A percentile compares a stretch with the other conserved stretches of the same genome.
Evolutionary conservation across 2,797 vertebrate species (phyloP).

Genomic region (Tauraco hartlaubi): DNA sequence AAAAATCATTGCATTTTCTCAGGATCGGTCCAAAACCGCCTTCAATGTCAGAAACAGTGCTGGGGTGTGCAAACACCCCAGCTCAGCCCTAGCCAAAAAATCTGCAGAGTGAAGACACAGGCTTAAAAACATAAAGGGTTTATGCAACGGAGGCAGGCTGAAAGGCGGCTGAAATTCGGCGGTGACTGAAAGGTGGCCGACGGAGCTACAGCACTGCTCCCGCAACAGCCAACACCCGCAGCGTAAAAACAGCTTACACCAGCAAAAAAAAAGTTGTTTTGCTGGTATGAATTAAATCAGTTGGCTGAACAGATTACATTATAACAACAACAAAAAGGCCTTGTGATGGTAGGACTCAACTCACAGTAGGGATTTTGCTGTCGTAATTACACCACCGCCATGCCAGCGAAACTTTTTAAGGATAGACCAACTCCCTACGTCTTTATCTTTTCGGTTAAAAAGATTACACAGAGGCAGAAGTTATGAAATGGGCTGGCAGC

Average conservation of each 20-base stretch:
- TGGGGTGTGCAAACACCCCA: background rate
- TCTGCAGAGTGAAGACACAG: background rate
- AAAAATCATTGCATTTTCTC: background rate
- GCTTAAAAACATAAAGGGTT: background rate
- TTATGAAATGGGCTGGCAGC: background rate
- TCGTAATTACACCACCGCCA: slow-evolving; percentile 14
- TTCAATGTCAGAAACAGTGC: background rate
- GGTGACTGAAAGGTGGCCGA: no score
- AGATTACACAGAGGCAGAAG: background rate
- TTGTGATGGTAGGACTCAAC: slow-evolving; percentile 59
- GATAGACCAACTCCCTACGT: background rate
- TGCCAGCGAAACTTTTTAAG: slow-evolving; percentile 28
- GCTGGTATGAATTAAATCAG: slow-evolving; percentile 55
- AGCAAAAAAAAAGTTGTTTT: slow-evolving; percentile 46
- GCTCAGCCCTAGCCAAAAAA: background rate
- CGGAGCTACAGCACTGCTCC: background rate
- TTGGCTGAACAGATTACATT: slow-evolving; percentile 36
- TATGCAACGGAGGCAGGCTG: background rate
- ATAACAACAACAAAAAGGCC: slow-evolving; percentile 48
- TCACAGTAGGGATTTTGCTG: slow-evolving; percentile 34
- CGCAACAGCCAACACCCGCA: slow-evolving; percentile 29
- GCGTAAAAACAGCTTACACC: slow-evolving; percentile 8
- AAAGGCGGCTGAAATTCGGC: background rate
- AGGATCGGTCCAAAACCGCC: background rate
- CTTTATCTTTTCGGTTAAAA: slow-evolving; percentile 46